Conservation (phyloP, 2,888 invertebrate genomes). For the Thysanoteuthis rhombus region DNA sequence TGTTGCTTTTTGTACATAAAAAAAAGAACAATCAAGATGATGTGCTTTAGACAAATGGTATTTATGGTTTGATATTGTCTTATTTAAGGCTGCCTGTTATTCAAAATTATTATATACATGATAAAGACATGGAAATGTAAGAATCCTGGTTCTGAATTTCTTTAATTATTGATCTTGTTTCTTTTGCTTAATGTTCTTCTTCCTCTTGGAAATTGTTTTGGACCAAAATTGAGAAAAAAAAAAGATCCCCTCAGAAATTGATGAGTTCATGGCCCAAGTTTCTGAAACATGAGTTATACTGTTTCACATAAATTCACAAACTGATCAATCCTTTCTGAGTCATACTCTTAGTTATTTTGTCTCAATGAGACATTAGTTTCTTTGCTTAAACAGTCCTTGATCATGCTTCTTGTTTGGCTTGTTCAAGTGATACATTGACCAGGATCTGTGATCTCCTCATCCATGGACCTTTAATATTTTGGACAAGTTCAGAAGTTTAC, state of each 20-base stretch:
- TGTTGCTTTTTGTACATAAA: not conserved
- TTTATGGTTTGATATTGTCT: not conserved
- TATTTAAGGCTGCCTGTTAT: constrained; percentile 12
- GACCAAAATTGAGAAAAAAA: not conserved
- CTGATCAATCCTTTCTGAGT: too few relatives aligned
- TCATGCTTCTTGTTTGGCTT: too few relatives aligned
- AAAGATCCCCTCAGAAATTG: not conserved
- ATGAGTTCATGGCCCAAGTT: too few relatives aligned
- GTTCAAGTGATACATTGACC: too few relatives aligned
- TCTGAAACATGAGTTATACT: too few relatives aligned
- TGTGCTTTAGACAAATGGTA: not conserved
- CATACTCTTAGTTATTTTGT: too few relatives aligned
- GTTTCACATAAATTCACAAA: too few relatives aligned
- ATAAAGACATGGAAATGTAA: not conserved
- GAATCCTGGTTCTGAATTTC: not conserved
- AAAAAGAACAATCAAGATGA: not conserved
- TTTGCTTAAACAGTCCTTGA: too few relatives aligned
- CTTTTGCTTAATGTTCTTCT: not conserved
- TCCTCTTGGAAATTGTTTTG: not conserved
- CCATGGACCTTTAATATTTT: too few relatives aligned
- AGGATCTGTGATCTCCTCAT: too few relatives aligned
- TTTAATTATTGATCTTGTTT: not conserved
- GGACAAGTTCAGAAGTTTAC: too few relatives aligned
- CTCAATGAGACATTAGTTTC: too few relatives aligned
- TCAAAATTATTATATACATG: not conserved